Evolutionary conservation across 2,888 invertebrate species (phyloP), one percentile per base, ranked within the genome.

Genomic region (Neelides folsomi): DNA sequence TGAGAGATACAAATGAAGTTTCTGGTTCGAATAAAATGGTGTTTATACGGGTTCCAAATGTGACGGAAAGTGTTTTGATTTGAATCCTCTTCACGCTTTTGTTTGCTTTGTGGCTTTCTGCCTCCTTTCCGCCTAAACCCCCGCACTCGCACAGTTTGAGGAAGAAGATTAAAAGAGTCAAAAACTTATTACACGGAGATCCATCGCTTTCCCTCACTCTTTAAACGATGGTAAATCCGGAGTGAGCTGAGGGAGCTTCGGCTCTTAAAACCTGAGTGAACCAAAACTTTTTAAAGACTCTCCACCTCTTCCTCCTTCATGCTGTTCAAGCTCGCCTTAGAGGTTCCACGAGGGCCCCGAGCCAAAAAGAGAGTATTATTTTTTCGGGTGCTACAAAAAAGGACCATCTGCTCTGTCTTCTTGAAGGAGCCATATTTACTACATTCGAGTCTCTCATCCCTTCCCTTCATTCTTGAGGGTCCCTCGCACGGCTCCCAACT

Each of bases 321-420:
- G 18, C 43, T 42, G 15, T 19, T 19, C 42, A 15, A 42, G 19
- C 42, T 16, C 42, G 12, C 20, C 44, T 38, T 50, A 16, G 45
- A 51, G 51, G 39, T 44, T 51, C 46, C 41, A 39, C 27, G 27
- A 38, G 51, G 46, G 46, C 51, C 51, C 40, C 44, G 38, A 51
- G 51, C 51, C 51, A 27, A 51, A 51, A 45, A 51, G 39, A 46
- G 35, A 40, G 51, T 39, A 51, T 51, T 46, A 51, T 51, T 51
- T 51, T 51, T 51, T 27, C 44, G 51, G 51, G 40, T 51, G 16
- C 16, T 51, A 51, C 37, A 47, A 51, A 52, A 52, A 52, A 47
- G 47, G 41, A 52, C 51, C 51, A 52, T 52, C 51, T 52, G 51
- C 51, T 47, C 47, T 27, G 20, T 46, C 18, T 43, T 46, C 37